Conservation (phyloP, 2,888 invertebrate genomes). For the Nasonovia ribisnigri region DNA sequence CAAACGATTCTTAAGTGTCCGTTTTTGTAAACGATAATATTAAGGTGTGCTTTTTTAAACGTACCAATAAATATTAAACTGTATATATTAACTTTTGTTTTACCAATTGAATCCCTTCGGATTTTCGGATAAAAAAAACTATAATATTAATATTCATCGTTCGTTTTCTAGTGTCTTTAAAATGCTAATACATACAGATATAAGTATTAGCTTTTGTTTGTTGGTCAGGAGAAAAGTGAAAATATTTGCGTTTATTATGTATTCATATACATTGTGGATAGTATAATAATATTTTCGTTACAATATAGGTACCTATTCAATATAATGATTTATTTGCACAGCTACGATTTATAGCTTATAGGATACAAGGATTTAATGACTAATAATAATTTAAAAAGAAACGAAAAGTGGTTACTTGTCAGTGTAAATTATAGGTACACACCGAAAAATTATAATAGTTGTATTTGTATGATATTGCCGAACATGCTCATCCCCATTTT, state of each 20-base stretch:
- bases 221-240: background rate
- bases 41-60: background rate
- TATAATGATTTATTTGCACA: background rate
- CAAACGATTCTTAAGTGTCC: background rate
- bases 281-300: background rate
- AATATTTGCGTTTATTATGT: background rate
- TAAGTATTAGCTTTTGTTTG: background rate
- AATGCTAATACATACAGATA: conserved; percentile 5
- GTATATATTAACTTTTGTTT: background rate
- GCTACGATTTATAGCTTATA: background rate
- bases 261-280: background rate
- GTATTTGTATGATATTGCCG: background rate
- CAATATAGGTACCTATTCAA: background rate
- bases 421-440: background rate
- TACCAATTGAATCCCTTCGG: background rate
- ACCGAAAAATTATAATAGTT: background rate
- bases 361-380: background rate
- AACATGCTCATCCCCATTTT: background rate
- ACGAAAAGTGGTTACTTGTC: background rate
- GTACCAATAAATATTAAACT: background rate
- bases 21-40: background rate
- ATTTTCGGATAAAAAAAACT: background rate
- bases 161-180: background rate
- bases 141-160: background rate
- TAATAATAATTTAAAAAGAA: background rate